Evolutionary conservation across 2,888 invertebrate genomes (phyloP).

Genomic region (Parnassius orleans): DNA sequence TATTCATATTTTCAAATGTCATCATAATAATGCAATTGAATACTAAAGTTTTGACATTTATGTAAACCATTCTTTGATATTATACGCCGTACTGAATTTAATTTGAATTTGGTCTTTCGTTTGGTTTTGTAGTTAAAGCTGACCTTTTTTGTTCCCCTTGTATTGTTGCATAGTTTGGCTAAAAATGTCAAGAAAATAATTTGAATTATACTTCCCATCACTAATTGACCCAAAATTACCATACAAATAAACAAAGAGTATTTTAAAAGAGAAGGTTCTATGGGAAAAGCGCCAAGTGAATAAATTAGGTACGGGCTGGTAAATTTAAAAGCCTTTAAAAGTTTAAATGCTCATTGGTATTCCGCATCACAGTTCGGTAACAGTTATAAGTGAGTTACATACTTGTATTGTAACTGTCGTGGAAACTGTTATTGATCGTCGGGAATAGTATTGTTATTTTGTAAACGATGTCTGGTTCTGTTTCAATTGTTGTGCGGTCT

Average conservation of each 20-base stretch:
- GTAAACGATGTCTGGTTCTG: conserved; percentile 6
- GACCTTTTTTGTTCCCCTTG: too few relatives aligned
- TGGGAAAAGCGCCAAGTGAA: conserved; percentile 3
- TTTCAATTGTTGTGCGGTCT: conserved; percentile 9
- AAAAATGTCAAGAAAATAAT: too few relatives aligned
- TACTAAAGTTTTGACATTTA: neutral
- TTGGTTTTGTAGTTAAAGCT: too few relatives aligned
- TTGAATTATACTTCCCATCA: neutral
- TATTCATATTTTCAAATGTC: neutral
- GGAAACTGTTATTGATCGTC: conserved; percentile 20
- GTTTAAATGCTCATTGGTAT: conserved; percentile 40
- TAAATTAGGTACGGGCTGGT: conserved; percentile 14
- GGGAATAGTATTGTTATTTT: conserved; percentile 16
- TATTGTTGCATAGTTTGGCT: too few relatives aligned
- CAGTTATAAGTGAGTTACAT: conserved; percentile 17
- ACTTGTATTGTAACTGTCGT: conserved; percentile 20
- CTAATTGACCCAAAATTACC: neutral
- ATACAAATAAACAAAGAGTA: neutral
- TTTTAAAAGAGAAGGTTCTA: neutral
- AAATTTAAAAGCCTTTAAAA: conserved; percentile 26
- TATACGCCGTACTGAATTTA: too few relatives aligned
- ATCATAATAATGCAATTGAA: neutral
- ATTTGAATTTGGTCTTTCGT: too few relatives aligned
- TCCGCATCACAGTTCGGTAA: conserved; percentile 38
- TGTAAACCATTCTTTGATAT: too few relatives aligned